Evolutionary conservation across 2,797 vertebrate genomes (phyloP).

Genomic region (Geotrypetes seraphini): DNA sequence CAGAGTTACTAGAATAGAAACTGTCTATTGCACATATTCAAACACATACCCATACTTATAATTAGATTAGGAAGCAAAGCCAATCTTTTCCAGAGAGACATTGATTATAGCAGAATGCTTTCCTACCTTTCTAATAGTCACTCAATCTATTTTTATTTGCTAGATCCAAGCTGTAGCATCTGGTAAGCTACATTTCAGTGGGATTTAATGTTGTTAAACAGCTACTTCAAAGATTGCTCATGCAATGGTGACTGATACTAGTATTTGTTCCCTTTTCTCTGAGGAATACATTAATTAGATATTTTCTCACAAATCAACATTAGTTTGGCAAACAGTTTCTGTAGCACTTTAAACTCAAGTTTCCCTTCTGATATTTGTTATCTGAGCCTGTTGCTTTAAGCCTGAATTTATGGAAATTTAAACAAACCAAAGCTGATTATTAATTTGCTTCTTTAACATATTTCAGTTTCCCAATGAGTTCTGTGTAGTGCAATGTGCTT

Average conservation of each 20-base stretch:
- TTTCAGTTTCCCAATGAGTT: no score
- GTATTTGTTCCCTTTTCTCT: slow-evolving; percentile 14
- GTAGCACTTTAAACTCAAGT: slow-evolving; percentile 7
- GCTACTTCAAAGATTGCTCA: slow-evolving; percentile 16
- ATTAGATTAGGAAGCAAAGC: no score
- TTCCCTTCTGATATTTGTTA: neutral
- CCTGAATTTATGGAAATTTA: neutral
- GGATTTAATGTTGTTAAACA: slow-evolving; percentile 16
- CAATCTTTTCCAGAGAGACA: no score
- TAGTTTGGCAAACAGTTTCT: slow-evolving; percentile 22
- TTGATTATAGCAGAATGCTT: no score
- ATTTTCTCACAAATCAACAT: slow-evolving; percentile 20
- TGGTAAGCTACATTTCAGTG: slow-evolving; percentile 11
- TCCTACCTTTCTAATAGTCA: slow-evolving; percentile 17
- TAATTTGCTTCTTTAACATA: slow-evolving; percentile 3
- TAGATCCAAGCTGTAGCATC: slow-evolving; percentile 7
- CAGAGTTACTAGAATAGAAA: no score
- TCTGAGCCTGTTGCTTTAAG: neutral
- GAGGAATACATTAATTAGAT: slow-evolving; percentile 21
- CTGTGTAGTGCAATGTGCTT: neutral
- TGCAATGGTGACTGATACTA: neutral
- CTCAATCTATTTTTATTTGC: slow-evolving; percentile 16
- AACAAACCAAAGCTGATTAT: neutral
- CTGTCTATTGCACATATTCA: no score
- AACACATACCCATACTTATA: no score